phyloP scores from a whole-genome alignment of 2,113 vertebrate genomes.

The Parus major region DNA sequence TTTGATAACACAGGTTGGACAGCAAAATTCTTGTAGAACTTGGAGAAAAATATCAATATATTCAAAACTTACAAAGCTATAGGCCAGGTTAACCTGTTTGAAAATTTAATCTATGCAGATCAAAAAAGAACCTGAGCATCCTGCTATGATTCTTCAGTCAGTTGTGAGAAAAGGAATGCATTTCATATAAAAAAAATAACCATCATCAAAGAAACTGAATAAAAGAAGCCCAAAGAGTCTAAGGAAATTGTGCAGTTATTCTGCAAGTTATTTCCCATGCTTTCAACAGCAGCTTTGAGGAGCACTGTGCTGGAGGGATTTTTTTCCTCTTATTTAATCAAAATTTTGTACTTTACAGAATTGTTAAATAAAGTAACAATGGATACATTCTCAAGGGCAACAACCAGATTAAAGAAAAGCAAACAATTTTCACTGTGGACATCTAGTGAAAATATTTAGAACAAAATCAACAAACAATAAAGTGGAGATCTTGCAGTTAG shows the following conservation, averaged over 20 bases:
- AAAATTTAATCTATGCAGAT: not conserved
- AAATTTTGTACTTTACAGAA: not conserved
- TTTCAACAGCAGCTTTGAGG: not conserved
- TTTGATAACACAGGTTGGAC: not conserved
- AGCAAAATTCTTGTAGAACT: not conserved
- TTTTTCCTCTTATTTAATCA: not conserved
- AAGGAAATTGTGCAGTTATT: not conserved
- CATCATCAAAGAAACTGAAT: not conserved
- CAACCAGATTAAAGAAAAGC: not conserved
- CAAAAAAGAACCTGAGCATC: not conserved
- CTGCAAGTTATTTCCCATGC: not conserved
- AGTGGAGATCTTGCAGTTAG: not conserved
- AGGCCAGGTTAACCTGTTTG: not conserved
- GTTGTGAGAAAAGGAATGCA: not conserved
- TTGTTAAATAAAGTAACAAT: not conserved
- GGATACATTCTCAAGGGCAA: not conserved
- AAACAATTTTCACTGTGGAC: not conserved
- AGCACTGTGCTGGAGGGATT: not conserved
- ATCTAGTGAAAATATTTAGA: not conserved
- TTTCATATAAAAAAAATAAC: not conserved
- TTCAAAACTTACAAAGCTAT: not conserved
- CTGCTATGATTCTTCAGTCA: not conserved
- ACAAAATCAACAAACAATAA: not conserved
- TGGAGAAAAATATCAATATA: not conserved
- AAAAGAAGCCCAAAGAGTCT: fast-evolving